Conservation (phyloP, 2,797 vertebrate species). For the Euthynnus affinis region DNA sequence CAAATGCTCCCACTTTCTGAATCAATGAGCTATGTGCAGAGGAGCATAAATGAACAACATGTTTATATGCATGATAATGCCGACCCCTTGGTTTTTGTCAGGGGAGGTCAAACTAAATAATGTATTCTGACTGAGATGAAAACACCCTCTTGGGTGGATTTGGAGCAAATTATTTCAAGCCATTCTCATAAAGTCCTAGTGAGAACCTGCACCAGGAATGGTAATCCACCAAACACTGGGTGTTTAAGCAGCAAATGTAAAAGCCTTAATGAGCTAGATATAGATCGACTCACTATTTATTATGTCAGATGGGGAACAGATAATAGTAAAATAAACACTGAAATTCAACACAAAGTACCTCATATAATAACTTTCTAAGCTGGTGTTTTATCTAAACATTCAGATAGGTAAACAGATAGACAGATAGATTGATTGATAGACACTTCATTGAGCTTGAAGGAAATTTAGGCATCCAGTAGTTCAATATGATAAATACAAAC, state of each 20-base stretch:
- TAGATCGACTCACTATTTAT: background rate
- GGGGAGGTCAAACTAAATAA: slow-evolving; percentile 63
- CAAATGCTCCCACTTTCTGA: slow-evolving; percentile 63
- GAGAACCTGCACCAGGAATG: slow-evolving; percentile 23
- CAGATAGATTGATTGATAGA: too few relatives aligned
- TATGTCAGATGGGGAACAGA: background rate
- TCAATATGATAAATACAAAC: too few relatives aligned
- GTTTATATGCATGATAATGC: slow-evolving; percentile 71
- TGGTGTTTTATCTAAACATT: background rate
- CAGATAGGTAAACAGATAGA: too few relatives aligned
- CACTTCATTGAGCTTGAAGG: too few relatives aligned
- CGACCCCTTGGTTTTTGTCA: slow-evolving; percentile 36
- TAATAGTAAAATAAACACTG: slow-evolving; percentile 3
- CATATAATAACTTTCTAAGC: background rate
- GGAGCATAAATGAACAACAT: slow-evolving; percentile 69
- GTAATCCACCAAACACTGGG: slow-evolving; percentile 29
- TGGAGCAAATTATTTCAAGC: slow-evolving; percentile 59
- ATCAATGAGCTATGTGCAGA: slow-evolving; percentile 67
- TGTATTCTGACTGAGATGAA: slow-evolving; percentile 48
- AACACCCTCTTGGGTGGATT: slow-evolving; percentile 50
- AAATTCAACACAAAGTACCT: background rate
- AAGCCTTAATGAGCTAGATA: background rate
- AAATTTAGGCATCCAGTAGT: too few relatives aligned
- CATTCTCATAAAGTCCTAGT: slow-evolving; percentile 38
- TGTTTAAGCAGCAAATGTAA: background rate